A percentile compares a stretch with the other conserved stretches of the same genome.
These are phyloP conservation scores for Megaceryle maxima DNA, from an alignment of 2,113 vertebrate species.

Conservation along the genomic window DNA sequence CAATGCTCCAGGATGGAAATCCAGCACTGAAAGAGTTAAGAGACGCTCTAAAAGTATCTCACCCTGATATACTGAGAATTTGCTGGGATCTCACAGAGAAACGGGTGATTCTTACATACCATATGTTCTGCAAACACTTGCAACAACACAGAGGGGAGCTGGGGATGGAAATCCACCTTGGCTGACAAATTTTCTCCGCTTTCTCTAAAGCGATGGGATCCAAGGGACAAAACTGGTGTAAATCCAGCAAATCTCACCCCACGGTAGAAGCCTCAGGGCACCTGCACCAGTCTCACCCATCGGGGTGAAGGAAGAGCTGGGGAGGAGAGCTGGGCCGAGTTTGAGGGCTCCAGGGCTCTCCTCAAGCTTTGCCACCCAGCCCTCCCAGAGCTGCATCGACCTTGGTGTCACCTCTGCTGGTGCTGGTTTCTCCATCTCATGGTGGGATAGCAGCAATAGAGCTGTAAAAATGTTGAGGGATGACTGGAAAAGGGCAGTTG, in stretches of 20 bases:
- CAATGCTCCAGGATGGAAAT: neutral
- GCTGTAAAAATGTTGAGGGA: neutral
- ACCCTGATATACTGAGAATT: slow-evolving; percentile 49
- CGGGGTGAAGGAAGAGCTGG: neutral
- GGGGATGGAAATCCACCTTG: neutral
- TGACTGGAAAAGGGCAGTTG: fast-evolving
- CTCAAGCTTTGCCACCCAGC: neutral
- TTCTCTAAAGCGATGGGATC: neutral
- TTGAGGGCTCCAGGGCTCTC: neutral
- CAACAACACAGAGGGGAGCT: slow-evolving; percentile 24
- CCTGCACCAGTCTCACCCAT: neutral
- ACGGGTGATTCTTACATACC: slow-evolving; percentile 50
- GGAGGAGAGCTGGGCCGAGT: neutral
- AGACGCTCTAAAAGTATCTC: slow-evolving; percentile 17
- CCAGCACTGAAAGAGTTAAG: slow-evolving; percentile 37
- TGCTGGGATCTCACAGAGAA: slow-evolving; percentile 37
- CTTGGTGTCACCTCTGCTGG: neutral
- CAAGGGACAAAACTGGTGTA: neutral
- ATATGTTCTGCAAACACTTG: slow-evolving; percentile 45
- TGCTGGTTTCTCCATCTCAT: fast-evolving
- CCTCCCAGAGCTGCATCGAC: neutral
- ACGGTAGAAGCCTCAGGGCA: neutral
- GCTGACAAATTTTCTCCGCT: neutral
- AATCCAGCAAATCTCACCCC: neutral
- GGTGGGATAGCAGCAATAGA: fast-evolving